Percentiles rank a stretch among this genome's conserved stretches.
These are phyloP conservation scores for Motacilla tschutschensis DNA, from an alignment of 2,113 vertebrate genomes.

Conservation along the genomic window DNA sequence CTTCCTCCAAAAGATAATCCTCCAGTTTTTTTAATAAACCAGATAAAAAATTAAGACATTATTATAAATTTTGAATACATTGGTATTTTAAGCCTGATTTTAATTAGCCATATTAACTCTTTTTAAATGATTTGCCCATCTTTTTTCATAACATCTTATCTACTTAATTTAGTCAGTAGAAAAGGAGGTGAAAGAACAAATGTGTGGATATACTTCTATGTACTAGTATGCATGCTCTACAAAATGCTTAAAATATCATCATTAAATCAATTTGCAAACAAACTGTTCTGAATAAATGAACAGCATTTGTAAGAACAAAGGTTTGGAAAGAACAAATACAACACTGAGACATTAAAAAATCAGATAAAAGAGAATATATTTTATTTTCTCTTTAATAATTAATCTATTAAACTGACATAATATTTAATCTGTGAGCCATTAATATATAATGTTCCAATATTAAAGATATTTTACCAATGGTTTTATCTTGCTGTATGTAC, in stretches of 20 bases:
- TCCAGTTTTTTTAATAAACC: background rate
- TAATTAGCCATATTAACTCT: background rate
- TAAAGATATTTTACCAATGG: background rate
- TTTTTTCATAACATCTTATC: background rate
- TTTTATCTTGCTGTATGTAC: background rate
- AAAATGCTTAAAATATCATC: background rate
- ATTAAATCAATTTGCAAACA: background rate
- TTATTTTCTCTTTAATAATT: conserved; percentile 7
- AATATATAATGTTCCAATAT: background rate
- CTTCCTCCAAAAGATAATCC: background rate
- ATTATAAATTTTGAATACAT: background rate
- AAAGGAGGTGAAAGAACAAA: background rate
- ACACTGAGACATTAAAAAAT: background rate
- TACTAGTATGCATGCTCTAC: background rate
- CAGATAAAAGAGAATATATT: background rate
- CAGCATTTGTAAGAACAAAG: background rate
- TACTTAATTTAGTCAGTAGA: background rate
- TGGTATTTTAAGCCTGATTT: background rate
- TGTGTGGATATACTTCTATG: background rate
- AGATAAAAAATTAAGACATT: background rate
- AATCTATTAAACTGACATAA: background rate
- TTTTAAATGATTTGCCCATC: background rate
- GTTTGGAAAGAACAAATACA: background rate
- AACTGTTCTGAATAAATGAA: background rate
- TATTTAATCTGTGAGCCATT: background rate